A percentile compares a stretch with the other conserved stretches of the same genome.
These are phyloP conservation scores for Zonitis immaculata DNA, from an alignment of 2,888 invertebrate genomes.

Conservation along the genomic window DNA sequence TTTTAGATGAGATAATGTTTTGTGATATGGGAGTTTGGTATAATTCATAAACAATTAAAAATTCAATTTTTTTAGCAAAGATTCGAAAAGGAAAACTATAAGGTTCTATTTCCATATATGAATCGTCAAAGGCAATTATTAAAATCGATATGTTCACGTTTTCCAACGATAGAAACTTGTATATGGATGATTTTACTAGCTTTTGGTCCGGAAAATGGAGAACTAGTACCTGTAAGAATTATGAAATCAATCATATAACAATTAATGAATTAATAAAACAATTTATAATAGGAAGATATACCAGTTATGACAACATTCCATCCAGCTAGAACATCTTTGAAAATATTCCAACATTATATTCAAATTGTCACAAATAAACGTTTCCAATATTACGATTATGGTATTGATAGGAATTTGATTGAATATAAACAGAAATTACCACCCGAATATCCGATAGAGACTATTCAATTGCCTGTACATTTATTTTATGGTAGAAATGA, in stretches of 20 bases:
- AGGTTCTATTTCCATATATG: background rate
- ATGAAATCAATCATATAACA: background rate
- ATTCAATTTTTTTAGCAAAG: background rate
- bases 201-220: background rate
- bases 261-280: background rate
- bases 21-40: no score
- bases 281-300: constrained; percentile 1
- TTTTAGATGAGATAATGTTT: no score
- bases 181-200: background rate
- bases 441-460: constrained; percentile 1
- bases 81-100: background rate
- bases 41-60: no score
- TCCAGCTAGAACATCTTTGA: constrained; percentile 2
- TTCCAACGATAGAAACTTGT: background rate
- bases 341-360: constrained; percentile 2
- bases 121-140: constrained; percentile 27
- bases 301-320: background rate
- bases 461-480: constrained; percentile 5
- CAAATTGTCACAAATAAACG: background rate
- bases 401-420: background rate
- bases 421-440: background rate
- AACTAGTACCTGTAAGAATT: background rate
- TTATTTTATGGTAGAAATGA: constrained; percentile 9
- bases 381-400: constrained; percentile 7
- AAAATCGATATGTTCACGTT: background rate